These are phyloP conservation scores for Picus viridis DNA, from an alignment of 2,797 vertebrate species.

Conservation along the genomic window DNA sequence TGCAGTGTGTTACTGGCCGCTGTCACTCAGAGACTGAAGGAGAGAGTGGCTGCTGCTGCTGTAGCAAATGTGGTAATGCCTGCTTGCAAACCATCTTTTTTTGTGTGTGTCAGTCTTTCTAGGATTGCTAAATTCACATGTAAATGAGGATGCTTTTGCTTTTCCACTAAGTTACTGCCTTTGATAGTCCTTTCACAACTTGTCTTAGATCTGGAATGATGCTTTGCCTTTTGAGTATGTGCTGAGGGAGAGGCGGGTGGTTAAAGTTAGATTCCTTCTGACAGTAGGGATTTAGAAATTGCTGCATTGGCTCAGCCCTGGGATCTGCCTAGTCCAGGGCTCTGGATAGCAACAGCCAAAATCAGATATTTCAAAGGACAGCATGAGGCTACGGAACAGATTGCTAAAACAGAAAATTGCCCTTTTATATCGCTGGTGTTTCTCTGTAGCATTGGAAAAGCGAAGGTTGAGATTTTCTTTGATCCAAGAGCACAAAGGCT, in stretches of 20 bases:
- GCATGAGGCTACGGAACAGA: neutral
- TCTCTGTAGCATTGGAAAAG: slow-evolving; percentile 48
- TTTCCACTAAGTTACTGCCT: neutral
- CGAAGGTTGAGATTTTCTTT: slow-evolving; percentile 24
- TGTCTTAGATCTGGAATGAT: slow-evolving; percentile 6
- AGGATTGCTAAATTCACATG: neutral
- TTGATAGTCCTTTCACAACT: slow-evolving; percentile 31
- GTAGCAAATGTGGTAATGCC: neutral
- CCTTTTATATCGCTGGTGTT: slow-evolving; percentile 41
- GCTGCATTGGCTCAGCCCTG: slow-evolving; percentile 37
- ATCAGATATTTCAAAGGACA: slow-evolving; percentile 25
- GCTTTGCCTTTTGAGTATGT: slow-evolving; percentile 15
- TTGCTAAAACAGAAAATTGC: slow-evolving; percentile 50
- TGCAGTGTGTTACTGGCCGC: neutral
- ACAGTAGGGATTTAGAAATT: slow-evolving; percentile 39
- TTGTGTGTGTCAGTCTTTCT: neutral
- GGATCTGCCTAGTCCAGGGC: slow-evolving; percentile 27
- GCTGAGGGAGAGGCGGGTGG: slow-evolving; percentile 12
- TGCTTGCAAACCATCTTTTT: neutral
- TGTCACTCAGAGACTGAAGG: neutral
- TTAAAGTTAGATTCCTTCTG: slow-evolving; percentile 54
- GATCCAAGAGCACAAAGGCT: slow-evolving; percentile 42
- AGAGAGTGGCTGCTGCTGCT: neutral
- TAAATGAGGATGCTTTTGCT: slow-evolving; percentile 20
- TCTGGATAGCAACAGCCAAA: slow-evolving; percentile 38